These are phyloP conservation scores for Diglossa cyanea DNA, from an alignment of 2,797 vertebrate genomes.

Conservation along the genomic window DNA sequence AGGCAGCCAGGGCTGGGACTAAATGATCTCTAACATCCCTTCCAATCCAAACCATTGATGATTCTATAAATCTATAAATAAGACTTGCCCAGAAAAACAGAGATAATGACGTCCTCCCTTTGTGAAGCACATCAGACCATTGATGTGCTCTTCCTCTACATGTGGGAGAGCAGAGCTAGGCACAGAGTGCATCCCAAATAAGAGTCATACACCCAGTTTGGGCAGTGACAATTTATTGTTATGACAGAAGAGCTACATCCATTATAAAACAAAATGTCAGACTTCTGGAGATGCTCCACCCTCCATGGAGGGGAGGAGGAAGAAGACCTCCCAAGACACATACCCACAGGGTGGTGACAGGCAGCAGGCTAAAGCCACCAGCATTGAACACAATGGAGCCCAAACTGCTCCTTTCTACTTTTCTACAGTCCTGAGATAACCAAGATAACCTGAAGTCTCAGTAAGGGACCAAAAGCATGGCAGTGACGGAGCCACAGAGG, in stretches of 20 bases:
- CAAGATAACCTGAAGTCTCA: neutral
- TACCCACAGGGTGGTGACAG: neutral
- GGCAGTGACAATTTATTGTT: slow-evolving; percentile 50
- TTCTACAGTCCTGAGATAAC: neutral
- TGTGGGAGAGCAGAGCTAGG: neutral
- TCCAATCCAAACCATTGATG: neutral
- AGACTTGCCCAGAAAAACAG: neutral
- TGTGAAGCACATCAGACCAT: neutral
- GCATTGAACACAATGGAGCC: neutral
- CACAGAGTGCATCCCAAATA: neutral
- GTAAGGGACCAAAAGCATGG: neutral
- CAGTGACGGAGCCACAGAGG: neutral
- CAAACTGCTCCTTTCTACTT: neutral
- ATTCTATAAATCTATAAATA: neutral
- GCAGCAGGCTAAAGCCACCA: neutral
- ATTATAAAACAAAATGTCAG: neutral
- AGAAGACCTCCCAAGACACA: neutral
- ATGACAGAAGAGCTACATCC: neutral
- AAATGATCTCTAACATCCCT: neutral
- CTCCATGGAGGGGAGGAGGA: neutral
- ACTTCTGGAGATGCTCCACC: neutral
- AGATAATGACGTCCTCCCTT: neutral
- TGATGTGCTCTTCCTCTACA: neutral
- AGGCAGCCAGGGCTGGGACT: neutral
- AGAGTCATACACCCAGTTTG: neutral